Base-by-base conservation (phyloP, 2,113 vertebrate genomes). In the Pipa parva region DNA sequence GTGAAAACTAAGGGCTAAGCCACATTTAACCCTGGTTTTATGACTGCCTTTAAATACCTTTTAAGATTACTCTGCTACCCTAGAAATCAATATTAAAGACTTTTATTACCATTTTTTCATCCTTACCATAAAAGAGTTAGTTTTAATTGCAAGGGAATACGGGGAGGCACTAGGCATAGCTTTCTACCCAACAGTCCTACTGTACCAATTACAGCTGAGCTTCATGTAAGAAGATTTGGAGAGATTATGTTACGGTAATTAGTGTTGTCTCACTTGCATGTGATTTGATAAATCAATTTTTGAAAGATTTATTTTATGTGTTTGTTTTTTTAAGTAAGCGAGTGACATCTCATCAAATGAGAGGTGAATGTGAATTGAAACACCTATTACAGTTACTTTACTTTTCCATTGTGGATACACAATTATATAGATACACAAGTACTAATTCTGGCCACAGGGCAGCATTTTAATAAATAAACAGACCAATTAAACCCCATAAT, bases 401-500 rank as follows among this genome's bases (percentile, higher is more conserved):
- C n/a, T n/a, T n/a, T n/a, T n/a, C n/a, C n/a, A n/a, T n/a, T n/a
- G n/a, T n/a, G n/a, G n/a, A n/a, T n/a, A n/a, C n/a, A n/a, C n/a
- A n/a, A n/a, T n/a, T 10, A 20, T 24, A 42, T n/a, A 42, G 2
- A 42, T 15, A 15, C 15, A 15, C 17, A 42, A n/a, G 13, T 6
- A 15, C 15, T 42, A 15, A n/a, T 42, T 42, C 15, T 42, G 39
- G 39, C 39, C 7, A n/a, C 39, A 42, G 39, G 39, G 15, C 11
- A n/a, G 39, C 29, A 5, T 31, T 42, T 42, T 62, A 72, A 64
- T 67, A 56, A 54, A 75, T 50, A 73, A 74, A 80, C 55, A 46
- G 70, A 62, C 66, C 80, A 63, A 78, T 76, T 81, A 75, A 65
- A n/a, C 31, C 5, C 74, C 63, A 70, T 60, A 49, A 49, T 29